Conservation (phyloP, 2,888 invertebrate genomes). For the Bembecia ichneumoniformis region DNA sequence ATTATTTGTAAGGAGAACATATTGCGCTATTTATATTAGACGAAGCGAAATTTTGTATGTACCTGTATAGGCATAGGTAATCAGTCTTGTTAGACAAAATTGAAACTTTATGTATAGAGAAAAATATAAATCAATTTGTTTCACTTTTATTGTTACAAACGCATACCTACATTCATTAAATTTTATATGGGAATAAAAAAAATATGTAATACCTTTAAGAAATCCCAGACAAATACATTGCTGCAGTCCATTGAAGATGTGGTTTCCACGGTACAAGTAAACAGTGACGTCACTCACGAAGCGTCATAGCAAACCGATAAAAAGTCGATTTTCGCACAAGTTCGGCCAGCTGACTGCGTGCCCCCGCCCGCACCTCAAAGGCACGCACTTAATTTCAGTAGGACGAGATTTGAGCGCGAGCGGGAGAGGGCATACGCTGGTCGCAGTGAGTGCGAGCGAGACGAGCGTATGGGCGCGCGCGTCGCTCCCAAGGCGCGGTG, state of each 20-base stretch:
- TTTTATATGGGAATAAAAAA: no score
- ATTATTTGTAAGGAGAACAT: slow-evolving; percentile 64
- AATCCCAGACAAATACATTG: slow-evolving; percentile 20
- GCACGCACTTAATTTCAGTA: slow-evolving; percentile 56
- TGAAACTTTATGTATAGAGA: no score
- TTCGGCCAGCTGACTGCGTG: slow-evolving; percentile 70
- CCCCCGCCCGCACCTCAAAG: slow-evolving; percentile 36
- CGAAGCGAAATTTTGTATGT: background rate
- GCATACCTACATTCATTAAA: no score
- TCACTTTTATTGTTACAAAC: no score
- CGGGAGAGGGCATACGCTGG: slow-evolving; percentile 24
- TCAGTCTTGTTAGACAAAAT: no score
- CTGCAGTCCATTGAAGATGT: slow-evolving; percentile 35
- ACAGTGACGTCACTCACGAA: slow-evolving; percentile 72
- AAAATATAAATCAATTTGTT: no score
- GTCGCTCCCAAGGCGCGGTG: slow-evolving; percentile 9
- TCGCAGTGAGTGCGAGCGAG: slow-evolving; percentile 28
- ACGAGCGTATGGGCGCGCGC: slow-evolving; percentile 34
- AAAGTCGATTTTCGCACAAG: slow-evolving; percentile 72
- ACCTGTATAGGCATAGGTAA: no score
- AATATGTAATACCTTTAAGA: no score
- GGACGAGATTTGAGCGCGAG: slow-evolving; percentile 56
- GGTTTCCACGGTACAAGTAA: slow-evolving; percentile 56
- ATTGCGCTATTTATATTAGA: slow-evolving; percentile 39
- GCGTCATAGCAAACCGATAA: slow-evolving; percentile 67